These are phyloP conservation scores for Heliconius cydno DNA, from an alignment of 2,888 invertebrate genomes.

Conservation along the genomic window DNA sequence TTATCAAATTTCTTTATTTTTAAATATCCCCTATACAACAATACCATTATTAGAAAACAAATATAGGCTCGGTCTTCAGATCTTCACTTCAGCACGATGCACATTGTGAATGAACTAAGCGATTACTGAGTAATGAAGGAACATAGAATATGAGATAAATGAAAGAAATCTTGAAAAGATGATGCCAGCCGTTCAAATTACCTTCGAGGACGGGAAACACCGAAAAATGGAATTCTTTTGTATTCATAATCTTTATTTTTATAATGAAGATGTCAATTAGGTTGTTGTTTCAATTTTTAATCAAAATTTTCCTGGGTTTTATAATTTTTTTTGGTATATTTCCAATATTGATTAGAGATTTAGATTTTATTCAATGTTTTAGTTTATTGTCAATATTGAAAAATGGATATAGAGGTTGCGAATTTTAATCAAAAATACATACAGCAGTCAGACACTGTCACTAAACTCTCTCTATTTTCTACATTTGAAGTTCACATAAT, in stretches of 20 bases:
- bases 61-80: neutral
- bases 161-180: conserved; percentile 6
- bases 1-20: neutral
- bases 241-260: neutral
- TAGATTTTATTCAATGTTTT: no score
- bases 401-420: no score
- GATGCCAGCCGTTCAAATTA: conserved; percentile 11
- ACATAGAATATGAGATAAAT: conserved; percentile 11
- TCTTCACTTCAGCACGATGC: conserved; percentile 3
- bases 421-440: no score
- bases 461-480: no score
- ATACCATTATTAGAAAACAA: neutral
- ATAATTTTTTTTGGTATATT: no score
- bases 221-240: conserved; percentile 21
- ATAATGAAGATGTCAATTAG: conserved; percentile 1
- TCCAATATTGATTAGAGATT: no score
- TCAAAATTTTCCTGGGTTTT: neutral
- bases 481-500: neutral
- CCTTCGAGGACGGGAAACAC: neutral
- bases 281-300: neutral
- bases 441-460: no score
- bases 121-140: conserved; percentile 22
- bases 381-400: no score
- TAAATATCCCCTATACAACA: neutral
- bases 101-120: conserved; percentile 4